phyloP scores from a whole-genome alignment of 2,113 vertebrate species.

The Nanorana parkeri region DNA sequence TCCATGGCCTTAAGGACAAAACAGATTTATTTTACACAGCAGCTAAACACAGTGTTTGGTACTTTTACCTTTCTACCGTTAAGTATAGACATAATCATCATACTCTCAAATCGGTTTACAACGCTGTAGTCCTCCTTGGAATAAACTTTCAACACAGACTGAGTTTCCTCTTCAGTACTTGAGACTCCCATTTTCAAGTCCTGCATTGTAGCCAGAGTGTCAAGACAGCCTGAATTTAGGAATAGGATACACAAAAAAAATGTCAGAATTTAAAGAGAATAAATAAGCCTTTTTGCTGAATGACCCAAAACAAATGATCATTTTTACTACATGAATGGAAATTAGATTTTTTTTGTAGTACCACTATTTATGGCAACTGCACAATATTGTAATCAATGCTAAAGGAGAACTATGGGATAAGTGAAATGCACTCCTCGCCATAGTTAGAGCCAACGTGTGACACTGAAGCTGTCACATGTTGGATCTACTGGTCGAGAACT shows the following conservation, averaged over 20 bases:
- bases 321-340: too few species aligned
- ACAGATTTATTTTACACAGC: neutral
- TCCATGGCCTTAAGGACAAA: constrained; percentile 86
- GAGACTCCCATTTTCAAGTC: constrained; percentile 97
- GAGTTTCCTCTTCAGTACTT: constrained; percentile 94
- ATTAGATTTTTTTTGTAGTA: too few species aligned
- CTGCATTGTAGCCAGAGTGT: constrained; percentile 96
- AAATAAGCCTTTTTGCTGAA: neutral
- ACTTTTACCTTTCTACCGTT: neutral
- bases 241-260: neutral
- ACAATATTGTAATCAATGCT: too few species aligned
- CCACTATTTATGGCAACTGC: too few species aligned
- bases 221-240: constrained; percentile 86
- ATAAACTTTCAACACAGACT: constrained; percentile 98
- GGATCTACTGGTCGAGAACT: too few species aligned
- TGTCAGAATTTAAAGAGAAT: neutral
- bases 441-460: too few species aligned
- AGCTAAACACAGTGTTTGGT: neutral
- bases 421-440: too few species aligned
- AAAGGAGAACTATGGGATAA: too few species aligned
- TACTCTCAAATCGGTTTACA: constrained; percentile 99
- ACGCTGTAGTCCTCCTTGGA: constrained; percentile 98
- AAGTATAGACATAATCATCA: constrained; percentile 60
- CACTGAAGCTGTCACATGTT: too few species aligned
- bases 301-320: too few species aligned